These are phyloP conservation scores for Tethea ocularis DNA, from an alignment of 2,888 invertebrate species.

Conservation along the genomic window DNA sequence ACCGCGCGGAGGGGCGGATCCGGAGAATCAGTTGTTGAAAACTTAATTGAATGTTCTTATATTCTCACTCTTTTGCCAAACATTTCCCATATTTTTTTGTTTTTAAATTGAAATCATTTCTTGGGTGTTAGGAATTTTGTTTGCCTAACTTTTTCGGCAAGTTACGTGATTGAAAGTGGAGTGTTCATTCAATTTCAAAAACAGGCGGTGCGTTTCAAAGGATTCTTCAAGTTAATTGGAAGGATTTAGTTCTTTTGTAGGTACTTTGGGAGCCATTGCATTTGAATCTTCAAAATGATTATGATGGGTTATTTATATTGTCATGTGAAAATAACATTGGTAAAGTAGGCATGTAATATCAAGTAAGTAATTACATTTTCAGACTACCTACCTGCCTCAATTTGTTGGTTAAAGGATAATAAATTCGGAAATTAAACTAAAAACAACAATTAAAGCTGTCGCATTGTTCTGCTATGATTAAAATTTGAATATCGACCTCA, in stretches of 20 bases:
- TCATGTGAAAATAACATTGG: no score
- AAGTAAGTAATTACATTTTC: not conserved
- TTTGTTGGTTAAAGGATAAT: conserved; percentile 4
- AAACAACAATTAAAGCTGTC: conserved; percentile 22
- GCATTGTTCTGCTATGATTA: conserved; percentile 44
- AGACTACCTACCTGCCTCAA: not conserved
- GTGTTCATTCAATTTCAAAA: conserved; percentile 28
- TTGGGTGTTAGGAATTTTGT: conserved; percentile 27
- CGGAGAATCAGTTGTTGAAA: no score
- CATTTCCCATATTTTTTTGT: conserved; percentile 7
- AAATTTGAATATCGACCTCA: conserved; percentile 65
- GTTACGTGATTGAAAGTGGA: conserved; percentile 41
- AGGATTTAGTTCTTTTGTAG: not conserved
- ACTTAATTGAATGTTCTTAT: no score
- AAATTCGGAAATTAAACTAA: conserved; percentile 15
- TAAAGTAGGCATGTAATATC: no score
- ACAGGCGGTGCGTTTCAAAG: not conserved
- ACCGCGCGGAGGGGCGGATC: no score
- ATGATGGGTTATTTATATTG: no score
- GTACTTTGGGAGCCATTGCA: not conserved
- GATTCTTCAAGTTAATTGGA: not conserved
- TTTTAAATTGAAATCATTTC: conserved; percentile 26
- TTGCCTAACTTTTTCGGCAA: conserved; percentile 29
- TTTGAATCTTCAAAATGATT: no score
- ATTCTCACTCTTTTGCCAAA: not conserved